Percentiles rank a stretch among this genome's conserved stretches.
Evolutionary conservation across 2,888 invertebrate species (phyloP).

Genomic region (Argyresthia albistria): DNA sequence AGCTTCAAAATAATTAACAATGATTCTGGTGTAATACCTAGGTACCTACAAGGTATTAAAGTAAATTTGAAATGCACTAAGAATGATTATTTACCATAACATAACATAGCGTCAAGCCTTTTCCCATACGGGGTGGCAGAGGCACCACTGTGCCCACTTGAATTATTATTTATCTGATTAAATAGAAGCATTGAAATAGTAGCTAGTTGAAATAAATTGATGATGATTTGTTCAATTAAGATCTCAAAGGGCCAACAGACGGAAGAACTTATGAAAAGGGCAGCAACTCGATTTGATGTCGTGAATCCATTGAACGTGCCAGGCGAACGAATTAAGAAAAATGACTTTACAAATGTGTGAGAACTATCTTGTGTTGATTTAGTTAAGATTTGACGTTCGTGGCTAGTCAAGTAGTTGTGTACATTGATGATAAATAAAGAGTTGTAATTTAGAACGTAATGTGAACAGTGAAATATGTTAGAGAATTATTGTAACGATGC

Average conservation of each 20-base stretch:
- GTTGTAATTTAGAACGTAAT: neutral
- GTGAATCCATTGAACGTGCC: constrained; percentile 24
- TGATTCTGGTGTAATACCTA: too few species aligned
- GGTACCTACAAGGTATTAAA: too few species aligned
- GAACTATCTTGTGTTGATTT: neutral
- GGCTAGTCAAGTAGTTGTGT: too few species aligned
- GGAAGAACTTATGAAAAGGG: constrained; percentile 10
- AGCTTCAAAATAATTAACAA: too few species aligned
- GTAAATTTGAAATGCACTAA: neutral
- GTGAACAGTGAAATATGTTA: neutral
- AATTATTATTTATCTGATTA: neutral
- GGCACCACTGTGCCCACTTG: too few species aligned
- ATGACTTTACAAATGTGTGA: constrained; percentile 5
- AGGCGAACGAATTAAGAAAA: constrained; percentile 6
- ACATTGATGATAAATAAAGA: neutral
- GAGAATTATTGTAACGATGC: neutral
- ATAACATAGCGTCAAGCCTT: too few species aligned
- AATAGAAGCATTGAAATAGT: constrained; percentile 15
- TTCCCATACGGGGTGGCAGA: too few species aligned
- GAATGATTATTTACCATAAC: neutral
- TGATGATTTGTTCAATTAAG: constrained; percentile 59
- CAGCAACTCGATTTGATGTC: constrained; percentile 25
- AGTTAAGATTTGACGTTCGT: neutral
- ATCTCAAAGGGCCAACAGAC: constrained; percentile 32
- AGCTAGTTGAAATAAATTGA: constrained; percentile 39